These are phyloP conservation scores for Apocrypta bakeri DNA, from an alignment of 1,140 invertebrate genomes.

Conservation along the genomic window DNA sequence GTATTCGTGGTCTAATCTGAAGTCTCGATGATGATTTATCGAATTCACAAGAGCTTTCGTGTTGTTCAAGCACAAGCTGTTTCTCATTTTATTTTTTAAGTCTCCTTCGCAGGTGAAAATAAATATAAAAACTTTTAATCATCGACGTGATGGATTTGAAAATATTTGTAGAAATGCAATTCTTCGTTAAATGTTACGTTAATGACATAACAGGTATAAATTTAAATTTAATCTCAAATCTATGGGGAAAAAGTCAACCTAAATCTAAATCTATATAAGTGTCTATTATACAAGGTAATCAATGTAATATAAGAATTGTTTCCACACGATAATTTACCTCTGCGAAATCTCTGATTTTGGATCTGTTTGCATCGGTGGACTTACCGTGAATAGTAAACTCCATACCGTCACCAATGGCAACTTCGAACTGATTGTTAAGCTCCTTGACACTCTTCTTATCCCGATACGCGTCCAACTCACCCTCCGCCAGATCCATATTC, in stretches of 20 bases:
- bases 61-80: conserved; percentile 82
- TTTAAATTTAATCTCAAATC: not conserved
- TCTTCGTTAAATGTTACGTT: not conserved
- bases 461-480: conserved; percentile 82
- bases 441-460: conserved; percentile 90
- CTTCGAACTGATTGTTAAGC: conserved; percentile 83
- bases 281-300: not conserved
- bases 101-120: conserved; percentile 76
- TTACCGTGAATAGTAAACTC: conserved; percentile 92
- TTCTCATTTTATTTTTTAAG: conserved; percentile 82
- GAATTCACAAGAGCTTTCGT: conserved; percentile 82
- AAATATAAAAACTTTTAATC: conserved; percentile 30
- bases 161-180: not conserved
- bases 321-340: not conserved
- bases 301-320: not conserved
- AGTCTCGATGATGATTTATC: conserved; percentile 85
- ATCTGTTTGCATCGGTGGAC: conserved; percentile 6
- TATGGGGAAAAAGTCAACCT: not conserved
- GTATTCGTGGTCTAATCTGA: conserved; percentile 83
- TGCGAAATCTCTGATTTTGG: not conserved
- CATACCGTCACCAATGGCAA: conserved; percentile 92
- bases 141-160: not conserved
- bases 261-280: not conserved
- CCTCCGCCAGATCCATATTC: conserved; percentile 88
- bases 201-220: not conserved